Base-by-base conservation (phyloP, 2,888 invertebrate genomes). In the Xiphydria camelus region DNA sequence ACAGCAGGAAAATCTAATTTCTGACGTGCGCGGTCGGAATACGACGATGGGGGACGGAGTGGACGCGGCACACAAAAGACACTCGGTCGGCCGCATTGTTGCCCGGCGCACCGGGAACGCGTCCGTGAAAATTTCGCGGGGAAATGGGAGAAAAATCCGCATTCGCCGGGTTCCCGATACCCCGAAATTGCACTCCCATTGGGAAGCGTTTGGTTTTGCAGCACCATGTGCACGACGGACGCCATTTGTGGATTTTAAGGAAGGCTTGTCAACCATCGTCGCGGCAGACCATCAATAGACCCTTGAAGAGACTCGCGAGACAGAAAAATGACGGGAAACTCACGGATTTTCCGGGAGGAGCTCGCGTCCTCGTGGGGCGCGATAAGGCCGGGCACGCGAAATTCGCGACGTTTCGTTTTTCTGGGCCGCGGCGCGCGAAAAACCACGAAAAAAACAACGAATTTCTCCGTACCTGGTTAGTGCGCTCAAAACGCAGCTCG, bases 401-500 rank as follows among this genome's bases (percentile, higher is more conserved):
- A 59, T 51, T 53, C 49, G 53, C 52, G 55, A 49, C 61, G 47
- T 53, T 56, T 57, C 52, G 59, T 56, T 59, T 53, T 64, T 61
- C 60, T 53, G 52, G 49, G 55, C 51, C 56, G 56, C 57, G 59
- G 57, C 62, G 59, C 61, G 56, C 60, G 62, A 59, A 59, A 66
- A 68, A 62, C 58, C 55, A 66, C 57, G 61, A 67, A 65, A 73
- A 73, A 73, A 70, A 68, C 68, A 68, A 72, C 61, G 61, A 66
- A 70, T 66, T 67, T 62, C 77, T 77, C 75, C 81, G 80, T 83
- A 83, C 83, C 83, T 83, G 83, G 74, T 82, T 82, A 82, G 82
- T 82, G 82, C 83, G 83, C 83, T 83, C 80, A 82, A 82, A 77
- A 83, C 83, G 83, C 82, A 83, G 81, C 81, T 80, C 80, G 79